Percentiles rank a stretch among this genome's conserved stretches.
These are phyloP conservation scores for Troglohyphantes excavatus DNA, from an alignment of 2,888 invertebrate species.

Conservation along the genomic window DNA sequence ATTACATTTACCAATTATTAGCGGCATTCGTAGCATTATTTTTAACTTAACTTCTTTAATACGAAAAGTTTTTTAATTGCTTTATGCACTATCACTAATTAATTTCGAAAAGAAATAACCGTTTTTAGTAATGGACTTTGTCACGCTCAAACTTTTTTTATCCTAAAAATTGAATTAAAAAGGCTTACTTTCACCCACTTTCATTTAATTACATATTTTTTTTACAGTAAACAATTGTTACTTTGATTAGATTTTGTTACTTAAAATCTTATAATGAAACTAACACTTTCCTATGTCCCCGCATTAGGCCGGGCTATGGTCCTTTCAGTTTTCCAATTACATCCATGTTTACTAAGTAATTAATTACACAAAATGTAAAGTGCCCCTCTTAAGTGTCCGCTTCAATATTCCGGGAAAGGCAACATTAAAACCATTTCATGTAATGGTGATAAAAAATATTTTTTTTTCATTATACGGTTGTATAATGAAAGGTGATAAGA, in stretches of 20 bases:
- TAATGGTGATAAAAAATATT: not conserved
- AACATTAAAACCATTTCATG: slow-evolving; percentile 2
- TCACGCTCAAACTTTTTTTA: not conserved
- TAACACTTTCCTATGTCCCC: not conserved
- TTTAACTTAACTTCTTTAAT: too few species aligned
- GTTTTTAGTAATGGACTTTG: not conserved
- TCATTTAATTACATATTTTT: not conserved
- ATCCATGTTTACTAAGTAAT: slow-evolving; percentile 1
- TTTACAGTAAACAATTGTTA: not conserved
- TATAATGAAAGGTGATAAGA: not conserved
- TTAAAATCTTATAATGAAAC: not conserved
- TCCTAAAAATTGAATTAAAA: not conserved
- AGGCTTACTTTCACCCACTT: not conserved
- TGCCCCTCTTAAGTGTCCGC: not conserved
- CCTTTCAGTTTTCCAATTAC: not conserved
- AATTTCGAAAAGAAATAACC: not conserved
- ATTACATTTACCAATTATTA: too few species aligned
- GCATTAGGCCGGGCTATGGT: not conserved
- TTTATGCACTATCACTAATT: not conserved
- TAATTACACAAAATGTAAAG: slow-evolving; percentile 1
- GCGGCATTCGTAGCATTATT: too few species aligned
- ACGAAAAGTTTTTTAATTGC: not conserved
- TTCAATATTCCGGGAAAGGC: not conserved
- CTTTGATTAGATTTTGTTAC: not conserved
- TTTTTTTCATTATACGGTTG: not conserved